Evolutionary conservation across 1,140 invertebrate species (phyloP).

Genomic region (Druon quercuslanigerum): DNA sequence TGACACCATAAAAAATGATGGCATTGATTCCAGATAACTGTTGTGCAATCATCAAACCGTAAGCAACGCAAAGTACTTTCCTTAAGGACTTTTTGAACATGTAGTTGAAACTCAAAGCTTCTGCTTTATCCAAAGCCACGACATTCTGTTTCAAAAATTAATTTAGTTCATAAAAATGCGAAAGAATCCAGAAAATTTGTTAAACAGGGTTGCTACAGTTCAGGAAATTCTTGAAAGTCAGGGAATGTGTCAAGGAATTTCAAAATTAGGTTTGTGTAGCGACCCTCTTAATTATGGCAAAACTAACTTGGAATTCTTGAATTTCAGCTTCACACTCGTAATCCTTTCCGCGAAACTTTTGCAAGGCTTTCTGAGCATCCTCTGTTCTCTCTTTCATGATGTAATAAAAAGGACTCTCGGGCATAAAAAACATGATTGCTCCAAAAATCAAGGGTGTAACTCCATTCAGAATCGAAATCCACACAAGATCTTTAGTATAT

Average conservation of each 20-base stretch:
- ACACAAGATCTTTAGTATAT: slow-evolving; percentile 46
- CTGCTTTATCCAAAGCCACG: neutral
- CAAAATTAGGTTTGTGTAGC: too few relatives aligned
- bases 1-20: slow-evolving; percentile 78
- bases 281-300: too few relatives aligned
- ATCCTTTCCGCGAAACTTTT: slow-evolving; percentile 73
- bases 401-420: slow-evolving; percentile 71
- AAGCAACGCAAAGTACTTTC: slow-evolving; percentile 53
- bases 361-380: slow-evolving; percentile 72
- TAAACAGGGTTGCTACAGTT: too few relatives aligned
- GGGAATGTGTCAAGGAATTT: too few relatives aligned
- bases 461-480: slow-evolving; percentile 53
- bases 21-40: slow-evolving; percentile 79
- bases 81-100: slow-evolving; percentile 11
- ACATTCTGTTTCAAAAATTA: neutral
- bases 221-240: too few relatives aligned
- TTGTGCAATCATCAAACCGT: slow-evolving; percentile 77
- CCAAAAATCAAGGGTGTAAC: slow-evolving; percentile 66
- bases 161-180: too few relatives aligned
- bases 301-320: slow-evolving; percentile 62
- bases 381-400: slow-evolving; percentile 61
- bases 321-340: slow-evolving; percentile 72
- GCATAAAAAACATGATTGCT: slow-evolving; percentile 69
- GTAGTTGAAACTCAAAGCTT: neutral
- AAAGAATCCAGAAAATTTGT: too few relatives aligned